Conservation (phyloP, 1,140 invertebrate species). For the Neuroterus valhalla region DNA sequence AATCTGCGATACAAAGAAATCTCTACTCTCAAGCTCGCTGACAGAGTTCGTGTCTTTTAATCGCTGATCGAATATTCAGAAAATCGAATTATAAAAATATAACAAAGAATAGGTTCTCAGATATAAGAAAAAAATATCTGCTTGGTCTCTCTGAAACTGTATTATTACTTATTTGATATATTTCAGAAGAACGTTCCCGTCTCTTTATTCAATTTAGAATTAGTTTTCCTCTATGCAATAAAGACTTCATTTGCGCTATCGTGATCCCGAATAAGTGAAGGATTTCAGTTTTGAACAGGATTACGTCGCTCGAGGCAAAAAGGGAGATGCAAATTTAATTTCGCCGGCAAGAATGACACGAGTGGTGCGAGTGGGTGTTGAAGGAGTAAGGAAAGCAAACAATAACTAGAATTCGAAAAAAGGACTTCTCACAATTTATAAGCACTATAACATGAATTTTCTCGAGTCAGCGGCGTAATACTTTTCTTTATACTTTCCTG, state of each 20-base stretch:
- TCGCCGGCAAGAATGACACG: background rate
- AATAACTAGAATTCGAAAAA: background rate
- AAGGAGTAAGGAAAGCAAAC: background rate
- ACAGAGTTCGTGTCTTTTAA: background rate
- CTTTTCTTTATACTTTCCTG: background rate
- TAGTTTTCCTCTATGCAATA: background rate
- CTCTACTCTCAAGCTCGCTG: background rate
- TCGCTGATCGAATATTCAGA: background rate
- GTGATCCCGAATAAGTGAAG: conserved; percentile 52
- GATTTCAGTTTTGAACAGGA: conserved; percentile 54
- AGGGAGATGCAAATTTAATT: background rate
- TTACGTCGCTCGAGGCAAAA: background rate
- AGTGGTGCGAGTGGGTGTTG: background rate
- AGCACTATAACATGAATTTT: background rate
- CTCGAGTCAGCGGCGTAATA: background rate
- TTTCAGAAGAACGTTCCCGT: too few species aligned
- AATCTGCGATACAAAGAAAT: background rate
- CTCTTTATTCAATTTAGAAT: background rate
- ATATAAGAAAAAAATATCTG: too few species aligned
- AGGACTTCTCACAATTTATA: background rate
- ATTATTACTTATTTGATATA: too few species aligned
- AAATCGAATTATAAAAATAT: background rate
- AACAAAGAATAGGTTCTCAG: background rate
- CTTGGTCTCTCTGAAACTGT: too few species aligned
- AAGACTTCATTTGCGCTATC: conserved; percentile 36